Evolutionary conservation across 2,113 vertebrate species (phyloP), one percentile per base, ranked within the genome.

Genomic region (Catharus minimus): DNA sequence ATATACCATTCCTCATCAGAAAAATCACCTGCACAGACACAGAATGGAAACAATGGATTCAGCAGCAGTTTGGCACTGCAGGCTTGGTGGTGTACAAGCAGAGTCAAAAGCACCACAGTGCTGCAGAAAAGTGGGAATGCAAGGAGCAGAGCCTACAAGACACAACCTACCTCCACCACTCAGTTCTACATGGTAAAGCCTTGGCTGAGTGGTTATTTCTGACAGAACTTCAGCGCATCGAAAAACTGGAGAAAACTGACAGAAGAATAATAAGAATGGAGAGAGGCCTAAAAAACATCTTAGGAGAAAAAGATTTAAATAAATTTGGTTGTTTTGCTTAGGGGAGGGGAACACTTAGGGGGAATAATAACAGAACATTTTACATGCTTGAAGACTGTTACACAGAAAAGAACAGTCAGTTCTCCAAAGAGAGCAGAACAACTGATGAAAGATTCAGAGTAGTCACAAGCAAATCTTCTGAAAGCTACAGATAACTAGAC

Each of bases 391-490:
- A 95, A 87, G 84, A 85, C 84, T 89, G 61, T 79, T 65, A 50
- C 13, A 23, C 60, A 43, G 39, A 81, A 77, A 64, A 92, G 79
- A 88, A 52, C 56, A 56, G 77, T 82, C 84, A 47, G 65, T 75
- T 90, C 74, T 90, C 61, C 84, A 91, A n/a, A 95, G 71, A 69
- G 78, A 92, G n/a, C 58, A 79, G 87, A 94, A 94, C 77, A 92
- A 93, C 26, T n/a, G 52, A 46, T 4, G 60, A 47, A 77, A 93
- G 88, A 81, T 90, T 83, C 94, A 94, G 88, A 86, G 83, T 24
- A 67, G 74, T 30, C 73, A 71, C n/a, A 44, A 58, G 57, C 57
- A 90, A 71, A 93, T 72, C 77, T 56, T 58, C 49, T 4, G 5
- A 32, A 55, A 77, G 46, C 10, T 27, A 22, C 71, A 74, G 36